Base-by-base conservation (phyloP, 64 coral and sea anemone genomes). In the Hydrozoanthus tunicans region DNA sequence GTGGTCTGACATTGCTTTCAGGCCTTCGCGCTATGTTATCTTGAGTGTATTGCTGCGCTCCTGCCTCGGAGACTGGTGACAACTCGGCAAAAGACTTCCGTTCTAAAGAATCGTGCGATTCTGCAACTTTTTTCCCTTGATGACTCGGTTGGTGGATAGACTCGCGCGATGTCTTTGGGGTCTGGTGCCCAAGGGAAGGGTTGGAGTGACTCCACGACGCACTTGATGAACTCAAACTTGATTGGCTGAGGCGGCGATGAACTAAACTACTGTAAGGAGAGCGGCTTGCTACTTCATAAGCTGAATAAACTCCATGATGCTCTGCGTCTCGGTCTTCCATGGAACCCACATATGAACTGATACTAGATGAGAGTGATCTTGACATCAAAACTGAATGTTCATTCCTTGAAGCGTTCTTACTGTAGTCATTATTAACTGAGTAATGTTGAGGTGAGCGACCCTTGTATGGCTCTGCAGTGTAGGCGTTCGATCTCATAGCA, bases 181-280 rank as follows among this genome's bases (percentile, higher is more conserved):
- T 91, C 62, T 94, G 91, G 62, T 91, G 73, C 5, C 83, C 85
- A 27, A 92, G 67, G 3, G 94, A 93, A 54, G 77, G 82, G 26
- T 81, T 80, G 26, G 91, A 92, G 17, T 97, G 94, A 93, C 93
- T 93, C 92, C 92, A 97, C n/a, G 95, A 97, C 9, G 95, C 83
- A 73, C 89, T 97, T 53, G 95, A 97, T 6, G 95, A 97, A 64
- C 95, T 97, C 24, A 97, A 93, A 94, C 95, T 97, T 94, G 95
- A 97, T 84, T 97, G 95, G 81, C 95, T 97, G 66, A 89, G 92
- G 11, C 78, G 89, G 12, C 92, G 85, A 11, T 84, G 70, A 27
- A 79, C 77, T 5, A 85, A 20, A 6, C 89, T 81, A 13, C 81
- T 93, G 17, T 97, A 97, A 10, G 95, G 95, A 6, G 95, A 97